phyloP scores from a whole-genome alignment of 2,113 vertebrate genomes.

The Choloepus hoffmanni region DNA sequence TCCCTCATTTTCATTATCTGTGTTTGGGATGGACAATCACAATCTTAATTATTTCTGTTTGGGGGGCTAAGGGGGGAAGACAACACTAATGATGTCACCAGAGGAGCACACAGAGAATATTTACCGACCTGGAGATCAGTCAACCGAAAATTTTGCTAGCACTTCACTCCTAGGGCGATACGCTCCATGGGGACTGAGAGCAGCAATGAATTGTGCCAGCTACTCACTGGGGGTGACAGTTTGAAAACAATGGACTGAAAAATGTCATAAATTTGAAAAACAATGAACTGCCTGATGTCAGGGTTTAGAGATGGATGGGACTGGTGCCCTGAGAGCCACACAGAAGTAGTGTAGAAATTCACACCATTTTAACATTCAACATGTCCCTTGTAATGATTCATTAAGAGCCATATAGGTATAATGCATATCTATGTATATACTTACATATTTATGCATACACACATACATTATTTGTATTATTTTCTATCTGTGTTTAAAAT shows the following conservation, averaged over 20 bases:
- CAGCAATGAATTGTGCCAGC: slow-evolving; percentile 73
- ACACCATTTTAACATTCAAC: slow-evolving; percentile 66
- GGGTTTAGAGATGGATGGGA: slow-evolving; percentile 68
- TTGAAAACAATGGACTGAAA: slow-evolving; percentile 80
- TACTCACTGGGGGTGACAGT: slow-evolving; percentile 76
- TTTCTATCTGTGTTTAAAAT: slow-evolving; percentile 67
- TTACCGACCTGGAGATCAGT: slow-evolving; percentile 64
- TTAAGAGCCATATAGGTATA: slow-evolving; percentile 67
- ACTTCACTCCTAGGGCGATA: slow-evolving; percentile 53
- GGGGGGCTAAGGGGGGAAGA: neutral
- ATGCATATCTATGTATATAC: slow-evolving; percentile 4
- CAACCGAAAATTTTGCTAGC: slow-evolving; percentile 65
- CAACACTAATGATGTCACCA: slow-evolving; percentile 66
- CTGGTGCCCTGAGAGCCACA: slow-evolving; percentile 57
- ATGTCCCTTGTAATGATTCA: slow-evolving; percentile 68
- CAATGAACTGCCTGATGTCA: slow-evolving; percentile 77
- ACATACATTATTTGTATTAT: slow-evolving; percentile 70
- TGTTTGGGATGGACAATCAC: slow-evolving; percentile 36
- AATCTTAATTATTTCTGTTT: slow-evolving; percentile 60
- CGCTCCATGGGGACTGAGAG: slow-evolving; percentile 62
- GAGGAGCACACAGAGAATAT: slow-evolving; percentile 53
- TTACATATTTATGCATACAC: neutral
- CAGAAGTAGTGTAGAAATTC: slow-evolving; percentile 53
- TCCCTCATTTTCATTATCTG: slow-evolving; percentile 42
- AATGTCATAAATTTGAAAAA: slow-evolving; percentile 80